Conservation (phyloP, 2,797 vertebrate genomes). For the Dipus sagitta region DNA sequence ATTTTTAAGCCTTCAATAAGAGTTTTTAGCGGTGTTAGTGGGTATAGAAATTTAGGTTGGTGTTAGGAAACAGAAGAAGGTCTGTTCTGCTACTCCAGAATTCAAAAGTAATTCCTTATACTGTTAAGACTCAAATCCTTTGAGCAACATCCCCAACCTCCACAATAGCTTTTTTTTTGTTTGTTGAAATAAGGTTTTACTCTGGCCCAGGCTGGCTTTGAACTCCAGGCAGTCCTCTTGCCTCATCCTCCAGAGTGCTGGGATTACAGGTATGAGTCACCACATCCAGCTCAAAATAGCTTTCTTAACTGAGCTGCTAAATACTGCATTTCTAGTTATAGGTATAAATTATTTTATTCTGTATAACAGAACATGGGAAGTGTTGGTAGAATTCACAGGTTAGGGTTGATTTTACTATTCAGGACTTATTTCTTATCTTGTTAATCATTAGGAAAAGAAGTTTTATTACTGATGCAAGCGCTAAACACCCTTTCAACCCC, state of each 20-base stretch:
- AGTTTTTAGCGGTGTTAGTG: conserved; percentile 42
- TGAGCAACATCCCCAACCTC: neutral
- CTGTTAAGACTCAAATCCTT: neutral
- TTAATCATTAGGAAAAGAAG: conserved; percentile 95
- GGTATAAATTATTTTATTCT: conserved; percentile 50
- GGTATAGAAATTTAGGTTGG: conserved; percentile 37
- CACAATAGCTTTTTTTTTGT: conserved; percentile 19
- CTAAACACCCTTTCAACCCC: conserved; percentile 96
- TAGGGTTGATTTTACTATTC: conserved; percentile 47
- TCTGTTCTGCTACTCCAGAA: neutral
- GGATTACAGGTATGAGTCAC: neutral
- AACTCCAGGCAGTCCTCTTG: too few species aligned
- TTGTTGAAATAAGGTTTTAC: neutral
- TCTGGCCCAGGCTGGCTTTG: too few species aligned
- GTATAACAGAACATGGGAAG: conserved; percentile 51
- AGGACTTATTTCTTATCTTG: conserved; percentile 74
- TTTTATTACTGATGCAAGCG: conserved; percentile 97
- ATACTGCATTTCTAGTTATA: conserved; percentile 50
- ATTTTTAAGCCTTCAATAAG: conserved; percentile 25
- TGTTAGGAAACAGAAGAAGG: neutral
- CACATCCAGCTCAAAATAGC: neutral
- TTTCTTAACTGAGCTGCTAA: conserved; percentile 65
- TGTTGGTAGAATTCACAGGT: conserved; percentile 40
- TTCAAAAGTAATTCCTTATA: conserved; percentile 41
- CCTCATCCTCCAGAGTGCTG: too few species aligned